A percentile compares a stretch with the other conserved stretches of the same genome.
Evolutionary conservation across 2,888 invertebrate genomes (phyloP).

Genomic region (Noctua comes): DNA sequence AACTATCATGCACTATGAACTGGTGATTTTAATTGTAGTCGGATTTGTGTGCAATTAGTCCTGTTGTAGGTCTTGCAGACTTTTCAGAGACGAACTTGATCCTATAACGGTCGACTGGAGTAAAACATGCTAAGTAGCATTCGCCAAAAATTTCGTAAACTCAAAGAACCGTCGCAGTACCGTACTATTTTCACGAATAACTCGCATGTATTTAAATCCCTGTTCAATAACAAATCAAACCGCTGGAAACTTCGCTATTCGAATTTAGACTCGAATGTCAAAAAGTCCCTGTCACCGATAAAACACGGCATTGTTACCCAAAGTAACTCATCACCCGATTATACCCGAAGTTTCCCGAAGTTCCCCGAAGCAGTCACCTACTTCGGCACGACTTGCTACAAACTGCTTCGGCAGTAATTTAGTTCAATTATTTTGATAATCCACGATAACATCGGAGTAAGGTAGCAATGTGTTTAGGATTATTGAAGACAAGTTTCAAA

Average conservation of each 20-base stretch:
- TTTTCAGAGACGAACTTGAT: neutral
- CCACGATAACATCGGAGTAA: constrained; percentile 60
- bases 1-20: neutral
- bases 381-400: constrained; percentile 50
- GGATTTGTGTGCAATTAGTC: neutral
- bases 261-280: neutral
- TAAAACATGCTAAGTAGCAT: neutral
- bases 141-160: neutral
- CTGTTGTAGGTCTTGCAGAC: neutral
- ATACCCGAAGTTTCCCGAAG: constrained; percentile 18
- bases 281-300: constrained; percentile 13
- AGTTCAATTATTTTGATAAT: constrained; percentile 72
- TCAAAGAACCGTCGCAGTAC: neutral
- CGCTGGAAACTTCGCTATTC: neutral
- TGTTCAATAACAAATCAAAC: constrained; percentile 3
- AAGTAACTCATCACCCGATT: neutral
- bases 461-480: constrained; percentile 21
- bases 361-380: constrained; percentile 50
- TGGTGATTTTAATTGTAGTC: neutral
- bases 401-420: constrained; percentile 68
- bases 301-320: neutral
- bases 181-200: neutral
- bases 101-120: neutral
- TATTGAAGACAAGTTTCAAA: constrained; percentile 17
- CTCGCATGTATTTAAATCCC: neutral